Evolutionary conservation across 2,113 vertebrate species (phyloP).

Genomic region (Axis porcinus): DNA sequence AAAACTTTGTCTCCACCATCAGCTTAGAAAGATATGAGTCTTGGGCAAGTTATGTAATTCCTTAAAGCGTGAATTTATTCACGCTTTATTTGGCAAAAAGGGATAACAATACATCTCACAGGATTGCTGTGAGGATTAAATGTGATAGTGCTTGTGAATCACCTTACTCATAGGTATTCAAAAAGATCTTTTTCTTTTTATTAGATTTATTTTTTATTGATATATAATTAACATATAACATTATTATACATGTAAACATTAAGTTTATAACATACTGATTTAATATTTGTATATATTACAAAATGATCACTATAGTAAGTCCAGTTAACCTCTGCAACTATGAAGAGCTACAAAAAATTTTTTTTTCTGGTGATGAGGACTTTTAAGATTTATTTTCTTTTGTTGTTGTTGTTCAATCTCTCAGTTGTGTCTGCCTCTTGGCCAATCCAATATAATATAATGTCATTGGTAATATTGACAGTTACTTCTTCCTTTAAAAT

Average conservation of each 20-base stretch:
- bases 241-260: neutral
- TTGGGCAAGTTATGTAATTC: neutral
- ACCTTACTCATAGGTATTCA: neutral
- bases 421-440: neutral
- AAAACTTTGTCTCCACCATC: neutral
- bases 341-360: neutral
- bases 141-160: neutral
- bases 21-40: neutral
- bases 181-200: neutral
- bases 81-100: neutral
- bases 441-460: neutral
- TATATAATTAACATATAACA: neutral
- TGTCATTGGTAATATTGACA: neutral
- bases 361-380: neutral
- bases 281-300: neutral
- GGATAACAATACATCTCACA: neutral
- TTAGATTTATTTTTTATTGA: neutral
- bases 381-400: neutral
- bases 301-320: neutral
- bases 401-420: neutral
- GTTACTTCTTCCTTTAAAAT: neutral
- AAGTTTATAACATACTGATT: neutral
- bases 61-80: neutral
- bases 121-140: neutral
- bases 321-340: neutral